Evolutionary conservation across 2,888 invertebrate genomes (phyloP).

Genomic region (Scelioninae gen. 2): DNA sequence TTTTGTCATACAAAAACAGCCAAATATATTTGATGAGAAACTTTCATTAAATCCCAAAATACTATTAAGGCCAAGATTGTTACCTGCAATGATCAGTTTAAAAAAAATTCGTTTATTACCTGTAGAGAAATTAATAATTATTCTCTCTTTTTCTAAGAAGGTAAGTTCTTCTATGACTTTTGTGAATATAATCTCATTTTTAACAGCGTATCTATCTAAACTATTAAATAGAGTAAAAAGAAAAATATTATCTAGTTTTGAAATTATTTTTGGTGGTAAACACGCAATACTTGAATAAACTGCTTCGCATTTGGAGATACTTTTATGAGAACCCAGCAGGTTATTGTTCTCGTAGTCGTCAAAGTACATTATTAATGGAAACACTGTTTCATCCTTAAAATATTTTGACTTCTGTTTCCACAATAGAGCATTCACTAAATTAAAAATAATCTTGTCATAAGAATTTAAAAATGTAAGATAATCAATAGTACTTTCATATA

Average conservation of each 20-base stretch:
- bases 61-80: background rate
- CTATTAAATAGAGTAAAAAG: constrained; percentile 8
- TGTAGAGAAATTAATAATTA: constrained; percentile 19
- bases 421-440: too few species aligned
- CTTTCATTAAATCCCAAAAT: constrained; percentile 1
- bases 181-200: constrained; percentile 8
- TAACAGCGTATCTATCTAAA: constrained; percentile 7
- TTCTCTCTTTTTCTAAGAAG: constrained; percentile 38
- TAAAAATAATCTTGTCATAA: too few species aligned
- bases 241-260: constrained; percentile 24
- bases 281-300: constrained; percentile 9
- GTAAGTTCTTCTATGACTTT: constrained; percentile 49
- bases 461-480: too few species aligned
- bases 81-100: background rate
- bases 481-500: too few species aligned
- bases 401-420: background rate
- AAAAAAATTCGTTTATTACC: constrained; percentile 15
- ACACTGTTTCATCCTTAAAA: constrained; percentile 1
- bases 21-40: background rate
- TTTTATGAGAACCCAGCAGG: constrained; percentile 7
- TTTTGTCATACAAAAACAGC: constrained; percentile 18
- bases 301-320: constrained; percentile 11
- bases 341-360: constrained; percentile 18
- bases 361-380: constrained; percentile 1
- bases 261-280: constrained; percentile 1